These are phyloP conservation scores for Orbicella faveolata DNA, from an alignment of 64 coral and sea anemone genomes.

Conservation along the genomic window DNA sequence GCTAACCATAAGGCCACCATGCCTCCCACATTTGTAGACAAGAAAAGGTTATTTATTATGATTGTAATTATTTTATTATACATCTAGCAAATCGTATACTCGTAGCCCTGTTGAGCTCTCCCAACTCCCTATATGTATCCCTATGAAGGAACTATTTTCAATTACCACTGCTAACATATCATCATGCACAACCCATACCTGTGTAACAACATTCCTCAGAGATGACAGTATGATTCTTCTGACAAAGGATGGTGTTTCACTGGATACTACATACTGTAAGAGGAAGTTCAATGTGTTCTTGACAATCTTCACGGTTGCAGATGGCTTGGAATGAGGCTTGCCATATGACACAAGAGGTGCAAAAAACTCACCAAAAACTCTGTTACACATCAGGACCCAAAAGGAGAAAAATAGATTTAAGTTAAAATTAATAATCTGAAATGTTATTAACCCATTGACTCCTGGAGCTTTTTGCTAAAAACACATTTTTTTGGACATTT, in stretches of 20 bases:
- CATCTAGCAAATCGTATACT: too few species aligned
- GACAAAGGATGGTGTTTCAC: conserved; percentile 60
- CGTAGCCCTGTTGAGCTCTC: too few species aligned
- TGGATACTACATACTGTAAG: conserved; percentile 23
- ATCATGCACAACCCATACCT: conserved; percentile 35
- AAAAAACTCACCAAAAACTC: conserved; percentile 28
- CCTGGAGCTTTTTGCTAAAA: too few species aligned
- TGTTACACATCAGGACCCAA: background rate
- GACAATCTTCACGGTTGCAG: conserved; percentile 38
- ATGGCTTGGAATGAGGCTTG: conserved; percentile 36
- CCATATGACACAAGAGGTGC: background rate
- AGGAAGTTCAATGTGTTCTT: conserved; percentile 48
- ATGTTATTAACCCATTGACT: too few species aligned
- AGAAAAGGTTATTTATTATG: too few species aligned
- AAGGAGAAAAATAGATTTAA: background rate
- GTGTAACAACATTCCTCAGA: conserved; percentile 46
- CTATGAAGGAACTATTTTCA: too few species aligned
- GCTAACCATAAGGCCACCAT: too few species aligned
- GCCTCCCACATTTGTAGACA: too few species aligned
- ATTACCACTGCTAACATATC: background rate
- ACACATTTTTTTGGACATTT: too few species aligned
- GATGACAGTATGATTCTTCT: conserved; percentile 47
- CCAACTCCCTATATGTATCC: too few species aligned
- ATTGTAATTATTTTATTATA: too few species aligned
- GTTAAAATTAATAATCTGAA: too few species aligned